A percentile compares a stretch with the other conserved stretches of the same genome.
Conservation (phyloP, 2,113 vertebrate species). For the Orcinus orca region DNA sequence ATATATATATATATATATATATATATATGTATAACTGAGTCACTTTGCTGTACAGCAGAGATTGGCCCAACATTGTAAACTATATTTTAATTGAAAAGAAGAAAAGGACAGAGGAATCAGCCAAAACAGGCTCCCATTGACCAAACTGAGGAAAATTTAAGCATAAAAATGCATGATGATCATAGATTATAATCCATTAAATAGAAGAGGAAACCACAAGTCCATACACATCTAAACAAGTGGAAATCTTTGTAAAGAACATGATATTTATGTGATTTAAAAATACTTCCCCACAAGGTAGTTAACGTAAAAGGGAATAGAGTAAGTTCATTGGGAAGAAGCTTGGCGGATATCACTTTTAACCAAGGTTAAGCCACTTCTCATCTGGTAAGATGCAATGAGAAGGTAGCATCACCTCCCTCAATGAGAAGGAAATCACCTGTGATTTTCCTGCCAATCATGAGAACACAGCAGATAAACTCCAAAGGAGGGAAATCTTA, state of each 20-base stretch:
- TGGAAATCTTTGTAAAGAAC: not conserved
- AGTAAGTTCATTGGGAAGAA: fast-evolving
- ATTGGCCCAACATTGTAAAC: not conserved
- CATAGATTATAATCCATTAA: too few relatives aligned
- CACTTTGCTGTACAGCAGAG: not conserved
- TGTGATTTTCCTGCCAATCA: not conserved
- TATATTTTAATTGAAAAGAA: not conserved
- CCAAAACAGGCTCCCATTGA: fast-evolving
- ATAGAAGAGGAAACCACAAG: fast-evolving
- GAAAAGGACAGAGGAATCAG: too few relatives aligned
- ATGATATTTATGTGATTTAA: not conserved
- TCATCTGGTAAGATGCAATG: not conserved
- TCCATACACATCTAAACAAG: not conserved
- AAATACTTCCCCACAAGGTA: not conserved
- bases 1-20: not conserved
- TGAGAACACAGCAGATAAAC: too few relatives aligned
- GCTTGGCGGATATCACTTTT: too few relatives aligned
- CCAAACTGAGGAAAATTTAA: too few relatives aligned
- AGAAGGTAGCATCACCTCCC: too few relatives aligned
- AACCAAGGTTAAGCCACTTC: fast-evolving
- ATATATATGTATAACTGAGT: not conserved
- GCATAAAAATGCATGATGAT: too few relatives aligned
- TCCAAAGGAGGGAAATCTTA: not conserved
- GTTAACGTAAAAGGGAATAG: not conserved
- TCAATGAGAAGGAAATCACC: too few relatives aligned